Evolutionary conservation across 2,113 vertebrate species (phyloP), one percentile per base, ranked within the genome.

Genomic region (Leiothrix lutea): DNA sequence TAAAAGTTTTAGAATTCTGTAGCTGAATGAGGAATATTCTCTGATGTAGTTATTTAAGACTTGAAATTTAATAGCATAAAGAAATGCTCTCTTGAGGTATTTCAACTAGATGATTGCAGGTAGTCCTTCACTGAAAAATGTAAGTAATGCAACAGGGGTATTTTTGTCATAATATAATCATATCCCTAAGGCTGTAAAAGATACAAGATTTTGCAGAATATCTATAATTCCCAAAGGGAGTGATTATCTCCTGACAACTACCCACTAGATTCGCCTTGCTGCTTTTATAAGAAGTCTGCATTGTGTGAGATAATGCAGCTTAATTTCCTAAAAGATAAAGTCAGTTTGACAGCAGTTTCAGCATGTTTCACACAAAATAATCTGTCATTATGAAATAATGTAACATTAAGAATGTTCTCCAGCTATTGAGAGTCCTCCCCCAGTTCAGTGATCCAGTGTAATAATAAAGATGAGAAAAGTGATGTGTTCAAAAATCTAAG

Each of bases 281-380:
- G 80, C 75, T 96, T 80, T 97, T 92, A 84, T 93, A 93, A 90
- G 83, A 97, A 96, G 83, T 88, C 89, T 98, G 94, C 50, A 93
- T 96, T 96, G 83, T 97, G 78, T 82, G 91, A 96, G 95, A 97
- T 97, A 97, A 90, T 95, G 57, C 88, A 96, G 79, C 57, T 92
- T 97, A 97, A 96, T 97, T 97, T 98, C 88, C 75, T 95, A 90
- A 77, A 96, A 87, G 85, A 94, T 95, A 97, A 95, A 97, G 92
- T 96, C 84, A 89, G 62, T 92, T 96, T 97, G 97, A 97, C 96
- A 98, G 93, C n/a, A 89, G 33, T 95, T 95, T 97, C 72, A 84
- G 47, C 69, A 94, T 95, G 83, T 97, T 97, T 97, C 90, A 61
- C 61, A 67, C 25, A 31, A 97, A 96, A 91, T 91, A 93, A 87